Evolutionary conservation across 2,888 invertebrate genomes (phyloP).

Genomic region (Oxyteleia sp.): DNA sequence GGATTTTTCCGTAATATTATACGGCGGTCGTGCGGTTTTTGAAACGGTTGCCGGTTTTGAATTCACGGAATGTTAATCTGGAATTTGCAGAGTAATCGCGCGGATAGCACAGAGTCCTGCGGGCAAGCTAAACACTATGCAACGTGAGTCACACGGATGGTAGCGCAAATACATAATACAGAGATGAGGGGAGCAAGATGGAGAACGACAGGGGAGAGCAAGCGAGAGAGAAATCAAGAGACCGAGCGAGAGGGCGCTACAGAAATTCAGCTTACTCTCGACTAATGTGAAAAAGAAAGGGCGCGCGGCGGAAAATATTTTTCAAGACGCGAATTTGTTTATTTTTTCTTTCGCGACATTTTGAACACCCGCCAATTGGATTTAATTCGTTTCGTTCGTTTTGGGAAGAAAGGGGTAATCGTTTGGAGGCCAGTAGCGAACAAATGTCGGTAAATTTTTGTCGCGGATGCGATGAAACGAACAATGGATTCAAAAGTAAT

Average conservation of each 20-base stretch:
- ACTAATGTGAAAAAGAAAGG: no score
- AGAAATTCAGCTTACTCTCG: background rate
- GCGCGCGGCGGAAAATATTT: no score
- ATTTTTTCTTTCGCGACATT: no score
- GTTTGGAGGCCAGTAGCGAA: no score
- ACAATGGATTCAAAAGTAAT: no score
- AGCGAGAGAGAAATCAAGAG: background rate
- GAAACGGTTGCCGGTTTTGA: constrained; percentile 74
- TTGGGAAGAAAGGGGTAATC: no score
- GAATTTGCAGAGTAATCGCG: constrained; percentile 71
- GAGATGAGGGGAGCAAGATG: constrained; percentile 55
- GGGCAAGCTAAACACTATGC: constrained; percentile 69
- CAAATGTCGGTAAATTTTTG: no score
- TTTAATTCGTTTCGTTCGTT: no score
- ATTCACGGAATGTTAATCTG: constrained; percentile 75
- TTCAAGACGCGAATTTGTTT: no score
- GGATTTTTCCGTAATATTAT: constrained; percentile 58
- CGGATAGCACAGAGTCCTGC: constrained; percentile 70
- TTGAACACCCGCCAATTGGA: no score
- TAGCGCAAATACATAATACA: constrained; percentile 61
- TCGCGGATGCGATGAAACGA: no score
- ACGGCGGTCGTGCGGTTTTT: constrained; percentile 68
- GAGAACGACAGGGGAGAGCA: constrained; percentile 8
- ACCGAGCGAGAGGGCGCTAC: background rate
- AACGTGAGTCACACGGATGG: constrained; percentile 63